Evolutionary conservation across 2,888 invertebrate genomes (phyloP), one percentile per base, ranked within the genome.

Genomic region (Oegoconia quadripuncta): DNA sequence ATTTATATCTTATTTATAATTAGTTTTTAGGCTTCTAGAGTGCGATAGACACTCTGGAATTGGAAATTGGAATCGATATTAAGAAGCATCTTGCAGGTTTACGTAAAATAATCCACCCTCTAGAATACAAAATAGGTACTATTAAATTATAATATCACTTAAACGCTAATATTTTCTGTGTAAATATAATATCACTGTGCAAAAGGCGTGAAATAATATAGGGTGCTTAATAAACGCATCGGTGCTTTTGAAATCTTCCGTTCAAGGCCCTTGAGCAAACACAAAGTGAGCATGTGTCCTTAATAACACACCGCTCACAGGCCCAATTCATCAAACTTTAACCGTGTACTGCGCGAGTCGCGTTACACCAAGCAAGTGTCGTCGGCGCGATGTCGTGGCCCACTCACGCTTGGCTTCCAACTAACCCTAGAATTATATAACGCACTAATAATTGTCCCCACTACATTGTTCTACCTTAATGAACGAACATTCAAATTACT

Each of bases 211-310:
- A 66, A 72, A 73, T 74, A 66, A 75, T 64, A 74, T 58, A 63
- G 61, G 63, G 59, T 52, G 56, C 45, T 44, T 48, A 39, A 55
- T 51, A 44, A 64, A 70, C 64, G 83, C 70, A 67, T 64, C 70
- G 67, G 60, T 74, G 79, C 60, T 57, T 76, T 74, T 58, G 51
- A 66, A 76, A 71, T 74, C 61, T 60, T 62, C 48, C 65, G 73
- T 84, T 80, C 80, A 78, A 69, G 79, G 74, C 52, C 72, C 72
- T 67, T 79, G 79, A 71, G 65, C 81, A 86, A 74, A 80, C 59
- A 83, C 76, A 86, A 83, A 78, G 77, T 74, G 58, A 67, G 69
- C 73, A 71, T 72, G 74, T 75, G 73, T 71, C 67, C 67, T n/a
- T 79, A 82, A 83, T 83, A 68, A 76, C 58, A 70, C 49, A 58